Base-by-base conservation (phyloP, 2,113 vertebrate genomes). In the Epinephelus fuscoguttatus region DNA sequence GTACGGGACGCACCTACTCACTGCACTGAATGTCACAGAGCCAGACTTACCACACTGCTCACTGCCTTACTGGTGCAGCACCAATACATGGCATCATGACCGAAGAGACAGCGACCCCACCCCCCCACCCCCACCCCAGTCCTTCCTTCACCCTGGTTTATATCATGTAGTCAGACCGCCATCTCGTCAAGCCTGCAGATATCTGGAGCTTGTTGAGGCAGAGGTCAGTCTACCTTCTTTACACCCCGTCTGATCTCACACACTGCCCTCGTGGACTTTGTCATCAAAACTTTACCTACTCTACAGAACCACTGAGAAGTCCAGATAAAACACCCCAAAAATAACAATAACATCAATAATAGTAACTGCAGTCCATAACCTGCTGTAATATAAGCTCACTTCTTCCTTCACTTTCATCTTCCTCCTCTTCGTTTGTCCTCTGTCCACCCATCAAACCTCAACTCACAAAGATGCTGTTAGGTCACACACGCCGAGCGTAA, bases 11-110 rank as follows among this genome's bases (percentile, higher is more conserved):
- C 69, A 70, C 30, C 50, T 52, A 21, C 81, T 66, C 21, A 40
- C 82, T 85, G 81, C 73, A 81, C 78, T 86, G 91, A 93, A 91
- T 93, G 88, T 93, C 84, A 78, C 57, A 37, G 66, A 83, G 63
- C 73, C 45, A 11, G 2, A 19, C 62, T 74, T 18, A 5, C 67
- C 57, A 45, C 81, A 68, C 74, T 80, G 67, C 77, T 87, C 84
- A 88, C 85, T 88, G 90, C 90, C 92, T 90, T 90, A 85, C 83
- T 70, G 47, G 68, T 80, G 63, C 78, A 82, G 72, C 80, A 75
- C 25, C 61, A 52, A n/a, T 63, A 47, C 55, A 62, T 40, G n/a
- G 27, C 21, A 13, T 62, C 60, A 37, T 68, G 50, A 61, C 33
- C 9, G 10, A 45, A 42, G 23, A 71, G 25, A 71, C 40, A 23